Evolutionary conservation across 2,888 invertebrate genomes (phyloP), one percentile per base, ranked within the genome.

Genomic region (Noctua janthe): DNA sequence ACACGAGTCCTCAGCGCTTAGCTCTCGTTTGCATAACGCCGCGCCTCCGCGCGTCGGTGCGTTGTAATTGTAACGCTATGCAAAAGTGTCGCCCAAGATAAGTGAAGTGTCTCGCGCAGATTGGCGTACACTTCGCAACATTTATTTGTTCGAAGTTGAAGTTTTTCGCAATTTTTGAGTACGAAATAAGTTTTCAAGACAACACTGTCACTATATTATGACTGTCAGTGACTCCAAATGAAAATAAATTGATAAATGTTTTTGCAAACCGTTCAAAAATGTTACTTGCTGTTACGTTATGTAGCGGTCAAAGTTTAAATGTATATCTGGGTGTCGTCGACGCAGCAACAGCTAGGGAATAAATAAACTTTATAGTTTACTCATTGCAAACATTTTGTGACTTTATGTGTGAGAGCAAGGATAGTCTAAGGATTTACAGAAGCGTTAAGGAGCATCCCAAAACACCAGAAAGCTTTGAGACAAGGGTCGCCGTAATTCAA

Each of bases 391-490:
- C 20, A 13, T 39, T 20, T 15, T 39, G n/a, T 59, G 35, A 74
- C 20, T 29, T 47, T 23, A 76, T 1, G n/a, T 20, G 29, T 13
- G 59, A 35, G 8, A 17, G 47, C 20, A 20, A 23, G 43, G 43
- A 13, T 2, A 35, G 10, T 49, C 78, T 15, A 64, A 35, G 17
- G 10, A 20, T 35, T 35, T 20, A 66, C 20, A 20, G 20, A n/a
- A 47, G 23, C 8, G n/a, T 10, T n/a, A 39, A 56, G 49, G 20
- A 79, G 64, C 29, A 35, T 56, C 49, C 71, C 20, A 66, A 84
- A 71, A 84, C 56, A 66, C 56, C n/a, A 66, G 15, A 84, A 70
- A 83, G 47, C 56, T 84, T 71, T 71, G 47, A 73, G 80, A 80
- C 17, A 35, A 66, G 81, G 75, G 51, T 82, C 64, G 35, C 35